Conservation (phyloP, 1,140 invertebrate genomes). For the Camponotus vicinus region DNA sequence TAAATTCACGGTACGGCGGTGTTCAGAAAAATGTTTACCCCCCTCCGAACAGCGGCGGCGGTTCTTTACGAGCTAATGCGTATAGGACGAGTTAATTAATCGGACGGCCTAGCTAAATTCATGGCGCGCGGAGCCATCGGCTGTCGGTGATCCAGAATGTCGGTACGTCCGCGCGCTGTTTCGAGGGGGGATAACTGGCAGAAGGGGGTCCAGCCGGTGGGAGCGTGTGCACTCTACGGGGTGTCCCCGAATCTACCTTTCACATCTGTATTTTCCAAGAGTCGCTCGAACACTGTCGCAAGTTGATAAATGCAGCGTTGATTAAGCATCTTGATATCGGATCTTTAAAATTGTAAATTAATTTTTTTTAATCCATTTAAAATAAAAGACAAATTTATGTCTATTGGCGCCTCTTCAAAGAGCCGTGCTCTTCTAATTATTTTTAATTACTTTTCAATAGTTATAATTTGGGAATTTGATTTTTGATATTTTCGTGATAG, state of each 20-base stretch:
- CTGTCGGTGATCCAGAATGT: constrained; percentile 77
- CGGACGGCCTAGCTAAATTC: constrained; percentile 79
- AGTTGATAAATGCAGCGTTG: not conserved
- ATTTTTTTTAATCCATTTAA: not conserved
- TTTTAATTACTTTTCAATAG: not conserved
- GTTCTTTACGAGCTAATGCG: constrained; percentile 75
- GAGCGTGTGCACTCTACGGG: constrained; percentile 39
- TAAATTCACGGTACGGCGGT: constrained; percentile 49
- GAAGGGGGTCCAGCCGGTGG: not conserved
- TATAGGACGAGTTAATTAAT: constrained; percentile 78
- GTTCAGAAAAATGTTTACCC: constrained; percentile 51
- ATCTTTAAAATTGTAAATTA: not conserved
- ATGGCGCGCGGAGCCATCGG: constrained; percentile 77
- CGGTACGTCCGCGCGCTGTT: constrained; percentile 74
- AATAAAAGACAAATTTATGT: no score
- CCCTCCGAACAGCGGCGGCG: constrained; percentile 34
- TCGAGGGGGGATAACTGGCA: constrained; percentile 34
- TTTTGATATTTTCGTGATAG: not conserved
- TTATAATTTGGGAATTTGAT: not conserved
- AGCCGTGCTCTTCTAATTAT: no score
- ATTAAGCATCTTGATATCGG: not conserved
- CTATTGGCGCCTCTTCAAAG: not conserved
- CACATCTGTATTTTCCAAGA: not conserved
- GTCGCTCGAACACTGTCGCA: not conserved
- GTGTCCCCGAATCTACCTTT: constrained; percentile 22